These are phyloP conservation scores for Heteromormyrus szaboi DNA, from an alignment of 2,797 vertebrate genomes.

Conservation along the genomic window DNA sequence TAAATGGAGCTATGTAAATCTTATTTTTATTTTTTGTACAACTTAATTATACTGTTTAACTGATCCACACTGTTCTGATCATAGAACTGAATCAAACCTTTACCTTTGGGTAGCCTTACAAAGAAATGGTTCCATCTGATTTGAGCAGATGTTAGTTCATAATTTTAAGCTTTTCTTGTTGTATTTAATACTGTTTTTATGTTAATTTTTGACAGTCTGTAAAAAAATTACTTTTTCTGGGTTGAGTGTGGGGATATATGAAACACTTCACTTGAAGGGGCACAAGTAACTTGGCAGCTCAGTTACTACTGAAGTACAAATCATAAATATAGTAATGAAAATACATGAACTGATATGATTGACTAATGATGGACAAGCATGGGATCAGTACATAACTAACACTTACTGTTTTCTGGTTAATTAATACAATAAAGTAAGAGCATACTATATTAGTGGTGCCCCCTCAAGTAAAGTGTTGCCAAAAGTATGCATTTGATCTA, in stretches of 20 bases:
- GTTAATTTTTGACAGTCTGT: not conserved
- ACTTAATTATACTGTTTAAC: slow-evolving; percentile 5
- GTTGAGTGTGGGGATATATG: not conserved
- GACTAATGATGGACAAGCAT: not conserved
- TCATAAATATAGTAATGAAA: not conserved
- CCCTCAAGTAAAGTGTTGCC: not conserved
- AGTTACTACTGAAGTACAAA: not conserved
- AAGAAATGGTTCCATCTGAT: not conserved
- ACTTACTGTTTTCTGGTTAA: not conserved
- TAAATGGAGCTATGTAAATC: not conserved
- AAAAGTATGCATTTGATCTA: not conserved
- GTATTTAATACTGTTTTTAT: not conserved
- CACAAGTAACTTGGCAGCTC: not conserved
- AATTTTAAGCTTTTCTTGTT: not conserved
- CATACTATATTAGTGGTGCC: not conserved
- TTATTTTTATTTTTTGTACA: not conserved
- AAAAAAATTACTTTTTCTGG: not conserved
- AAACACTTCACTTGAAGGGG: not conserved
- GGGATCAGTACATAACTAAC: not conserved
- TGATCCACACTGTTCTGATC: not conserved
- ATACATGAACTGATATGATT: not conserved
- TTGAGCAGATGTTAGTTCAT: not conserved
- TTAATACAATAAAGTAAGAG: not conserved
- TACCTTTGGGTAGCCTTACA: slow-evolving; percentile 8
- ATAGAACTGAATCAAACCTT: not conserved